A percentile compares a stretch with the other conserved stretches of the same genome.
These are phyloP conservation scores for Astreopora myriophthalma DNA, from an alignment of 64 coral and sea anemone genomes.

Conservation along the genomic window DNA sequence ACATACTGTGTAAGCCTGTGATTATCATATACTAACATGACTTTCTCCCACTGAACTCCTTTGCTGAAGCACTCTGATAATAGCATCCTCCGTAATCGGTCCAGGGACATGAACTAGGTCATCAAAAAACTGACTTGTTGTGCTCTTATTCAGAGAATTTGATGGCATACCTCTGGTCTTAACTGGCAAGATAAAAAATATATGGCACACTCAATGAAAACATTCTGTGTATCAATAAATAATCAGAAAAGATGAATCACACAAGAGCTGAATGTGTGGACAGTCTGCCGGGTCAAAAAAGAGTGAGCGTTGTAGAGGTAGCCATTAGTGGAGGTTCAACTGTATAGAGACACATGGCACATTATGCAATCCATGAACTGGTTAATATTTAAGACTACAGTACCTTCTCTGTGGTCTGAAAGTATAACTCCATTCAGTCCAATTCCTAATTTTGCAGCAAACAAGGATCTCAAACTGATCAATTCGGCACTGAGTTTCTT, in stretches of 20 bases:
- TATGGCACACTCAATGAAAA: background rate
- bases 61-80: constrained; percentile 58
- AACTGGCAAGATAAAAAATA: constrained; percentile 2
- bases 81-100: constrained; percentile 82
- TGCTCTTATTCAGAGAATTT: constrained; percentile 28
- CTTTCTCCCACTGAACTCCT: constrained; percentile 54
- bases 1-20: no score
- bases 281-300: no score
- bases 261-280: no score
- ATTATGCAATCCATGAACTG: no score
- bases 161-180: constrained; percentile 68
- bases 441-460: constrained; percentile 6
- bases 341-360: no score
- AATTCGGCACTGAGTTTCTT: constrained; percentile 58
- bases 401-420: background rate
- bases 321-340: no score
- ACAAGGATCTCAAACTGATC: constrained; percentile 50
- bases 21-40: constrained; percentile 52
- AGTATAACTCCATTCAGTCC: constrained; percentile 45
- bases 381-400: background rate
- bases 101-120: constrained; percentile 76
- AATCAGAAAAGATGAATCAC: no score
- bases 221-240: background rate
- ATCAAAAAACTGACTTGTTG: constrained; percentile 13
- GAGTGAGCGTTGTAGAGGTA: no score